These are phyloP conservation scores for Cryptotermes secundus DNA, from an alignment of 1,140 invertebrate species.

Conservation along the genomic window DNA sequence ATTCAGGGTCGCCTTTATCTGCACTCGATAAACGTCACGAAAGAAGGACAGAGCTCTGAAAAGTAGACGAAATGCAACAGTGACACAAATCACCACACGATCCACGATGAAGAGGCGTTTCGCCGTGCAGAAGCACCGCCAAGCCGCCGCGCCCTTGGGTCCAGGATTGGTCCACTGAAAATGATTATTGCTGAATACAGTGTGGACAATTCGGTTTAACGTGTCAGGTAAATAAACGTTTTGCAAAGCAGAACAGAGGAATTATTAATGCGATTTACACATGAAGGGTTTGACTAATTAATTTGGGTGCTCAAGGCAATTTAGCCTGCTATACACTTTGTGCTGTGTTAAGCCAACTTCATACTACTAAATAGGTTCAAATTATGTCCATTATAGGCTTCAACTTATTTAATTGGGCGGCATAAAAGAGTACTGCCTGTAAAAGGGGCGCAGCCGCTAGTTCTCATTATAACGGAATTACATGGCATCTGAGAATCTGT, in stretches of 20 bases:
- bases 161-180: no score
- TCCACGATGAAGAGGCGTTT: no score
- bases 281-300: neutral
- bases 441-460: neutral
- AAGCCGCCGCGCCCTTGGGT: no score
- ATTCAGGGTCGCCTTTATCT: no score
- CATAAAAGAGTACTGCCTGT: neutral
- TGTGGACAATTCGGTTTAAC: neutral
- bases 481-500: no score
- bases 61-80: no score
- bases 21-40: no score
- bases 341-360: neutral
- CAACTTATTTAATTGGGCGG: neutral
- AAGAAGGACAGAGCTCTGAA: no score
- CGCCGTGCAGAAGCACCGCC: no score
- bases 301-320: neutral
- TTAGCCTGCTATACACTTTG: neutral
- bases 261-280: neutral
- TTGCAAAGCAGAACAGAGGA: neutral
- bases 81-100: no score
- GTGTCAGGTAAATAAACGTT: neutral
- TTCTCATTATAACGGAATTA: no score
- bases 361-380: neutral
- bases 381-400: neutral
- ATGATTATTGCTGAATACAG: neutral